Evolutionary conservation across 2,113 vertebrate species (phyloP).

Genomic region (Neolamprologus hecqui): DNA sequence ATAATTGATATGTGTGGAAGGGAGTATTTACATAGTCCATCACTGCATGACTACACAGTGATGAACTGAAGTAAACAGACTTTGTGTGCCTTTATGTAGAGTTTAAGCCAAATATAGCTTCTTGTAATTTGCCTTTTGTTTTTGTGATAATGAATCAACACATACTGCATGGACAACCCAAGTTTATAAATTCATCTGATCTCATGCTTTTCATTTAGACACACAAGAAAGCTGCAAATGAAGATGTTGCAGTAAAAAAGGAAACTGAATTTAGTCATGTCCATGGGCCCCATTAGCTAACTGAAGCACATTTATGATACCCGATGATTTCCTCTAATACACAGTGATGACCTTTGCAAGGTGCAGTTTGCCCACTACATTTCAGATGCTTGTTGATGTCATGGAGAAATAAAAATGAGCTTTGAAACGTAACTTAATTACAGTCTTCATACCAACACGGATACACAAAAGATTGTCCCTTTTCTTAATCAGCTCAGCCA

Average conservation of each 20-base stretch:
- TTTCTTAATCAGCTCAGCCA: background rate
- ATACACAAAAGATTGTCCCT: background rate
- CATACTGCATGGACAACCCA: background rate
- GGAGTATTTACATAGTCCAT: background rate
- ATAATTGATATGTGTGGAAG: background rate
- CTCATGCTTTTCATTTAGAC: background rate
- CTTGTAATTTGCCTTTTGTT: background rate
- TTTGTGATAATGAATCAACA: background rate
- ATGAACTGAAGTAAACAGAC: background rate
- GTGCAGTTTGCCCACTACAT: background rate
- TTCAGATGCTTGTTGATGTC: background rate
- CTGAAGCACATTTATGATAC: background rate
- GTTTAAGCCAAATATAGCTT: background rate
- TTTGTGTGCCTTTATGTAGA: constrained; percentile 25
- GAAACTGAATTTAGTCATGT: background rate
- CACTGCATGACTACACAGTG: background rate
- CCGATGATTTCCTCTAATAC: background rate
- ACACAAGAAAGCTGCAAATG: background rate
- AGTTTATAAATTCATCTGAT: background rate
- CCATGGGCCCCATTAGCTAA: background rate
- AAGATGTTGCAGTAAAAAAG: background rate
- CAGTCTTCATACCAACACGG: background rate
- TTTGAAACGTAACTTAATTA: background rate
- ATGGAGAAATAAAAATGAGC: background rate
- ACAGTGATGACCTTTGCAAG: background rate